Evolutionary conservation across 1,140 invertebrate species (phyloP).

Genomic region (Nasonia giraulti): DNA sequence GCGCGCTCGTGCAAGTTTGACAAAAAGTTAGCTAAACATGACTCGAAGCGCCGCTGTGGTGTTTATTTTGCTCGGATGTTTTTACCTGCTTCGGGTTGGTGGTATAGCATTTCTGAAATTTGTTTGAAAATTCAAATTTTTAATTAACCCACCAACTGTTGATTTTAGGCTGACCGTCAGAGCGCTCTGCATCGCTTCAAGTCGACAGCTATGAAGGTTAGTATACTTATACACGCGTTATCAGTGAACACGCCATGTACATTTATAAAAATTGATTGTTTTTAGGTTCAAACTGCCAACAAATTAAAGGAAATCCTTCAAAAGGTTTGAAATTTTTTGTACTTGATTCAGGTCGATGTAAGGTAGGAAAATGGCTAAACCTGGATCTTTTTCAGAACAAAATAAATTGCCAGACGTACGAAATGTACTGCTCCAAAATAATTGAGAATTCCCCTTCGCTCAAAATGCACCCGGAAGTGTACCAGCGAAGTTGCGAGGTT

Average conservation of each 20-base stretch:
- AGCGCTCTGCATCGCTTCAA: too few relatives aligned
- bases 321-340: too few relatives aligned
- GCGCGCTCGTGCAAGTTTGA: not conserved
- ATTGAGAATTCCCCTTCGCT: not conserved
- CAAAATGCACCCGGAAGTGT: not conserved
- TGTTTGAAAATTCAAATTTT: not conserved
- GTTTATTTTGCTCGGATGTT: not conserved
- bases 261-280: too few relatives aligned
- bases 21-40: not conserved
- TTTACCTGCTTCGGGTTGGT: not conserved
- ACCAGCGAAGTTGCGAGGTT: not conserved
- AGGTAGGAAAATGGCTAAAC: too few relatives aligned
- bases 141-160: not conserved
- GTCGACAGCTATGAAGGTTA: too few relatives aligned
- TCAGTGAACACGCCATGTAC: too few relatives aligned
- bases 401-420: slow-evolving; percentile 6
- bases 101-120: not conserved
- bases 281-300: too few relatives aligned
- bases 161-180: not conserved
- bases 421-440: not conserved
- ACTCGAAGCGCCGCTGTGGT: not conserved
- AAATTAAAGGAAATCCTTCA: too few relatives aligned
- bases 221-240: too few relatives aligned
- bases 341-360: too few relatives aligned
- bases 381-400: not conserved